Base-by-base conservation (phyloP, 1,140 invertebrate genomes). In the Meloidogyne floridensis region DNA sequence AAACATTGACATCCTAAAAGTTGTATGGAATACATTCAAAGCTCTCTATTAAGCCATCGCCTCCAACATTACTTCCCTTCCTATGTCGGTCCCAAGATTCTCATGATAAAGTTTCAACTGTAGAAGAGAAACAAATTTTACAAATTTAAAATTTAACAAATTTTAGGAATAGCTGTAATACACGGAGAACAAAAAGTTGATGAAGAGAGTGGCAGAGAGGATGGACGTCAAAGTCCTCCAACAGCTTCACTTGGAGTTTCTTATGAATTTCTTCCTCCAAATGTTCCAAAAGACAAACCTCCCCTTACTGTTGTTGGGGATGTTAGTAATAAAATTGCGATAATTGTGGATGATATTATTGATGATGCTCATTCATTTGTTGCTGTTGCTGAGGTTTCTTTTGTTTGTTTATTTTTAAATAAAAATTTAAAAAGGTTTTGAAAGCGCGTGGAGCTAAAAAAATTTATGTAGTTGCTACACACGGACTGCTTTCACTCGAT, bases 301-400 rank as follows among this genome's bases (percentile, higher is more conserved):
- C 97, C 97, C n/a, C 95, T 98, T 75, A 97, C 96, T 90, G 95
- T 98, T 15, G 96, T 98, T 2, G 96, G 96, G n/a, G 96, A 98
- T 92, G 96, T 98, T 11, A 94, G 94, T 72, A 97, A 97, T 53
- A 93, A 95, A 86, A 98, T 98, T 90, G 97, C 97, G 59, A 98
- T 99, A 83, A 98, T 99, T 94, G 96, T 99, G 91, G 96, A 98
- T 91, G 96, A 99, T 90, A 94, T 99, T 92, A 96, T 99, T 76
- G 97, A 99, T 91, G 97, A 99, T 91, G 96, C 98, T 0, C 93
- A 95, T 84, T 95, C 95, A 10, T 98, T 91, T 83, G 96, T 98
- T 9, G 95, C 95, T 42, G 96, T 96, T 73, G 96, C 97, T 20
- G 96, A 98, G 90, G 94, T 97, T 10, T 97, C 32, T 32, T 32